These are phyloP conservation scores for Sicus ferrugineus DNA, from an alignment of 2,888 invertebrate species.

Conservation along the genomic window DNA sequence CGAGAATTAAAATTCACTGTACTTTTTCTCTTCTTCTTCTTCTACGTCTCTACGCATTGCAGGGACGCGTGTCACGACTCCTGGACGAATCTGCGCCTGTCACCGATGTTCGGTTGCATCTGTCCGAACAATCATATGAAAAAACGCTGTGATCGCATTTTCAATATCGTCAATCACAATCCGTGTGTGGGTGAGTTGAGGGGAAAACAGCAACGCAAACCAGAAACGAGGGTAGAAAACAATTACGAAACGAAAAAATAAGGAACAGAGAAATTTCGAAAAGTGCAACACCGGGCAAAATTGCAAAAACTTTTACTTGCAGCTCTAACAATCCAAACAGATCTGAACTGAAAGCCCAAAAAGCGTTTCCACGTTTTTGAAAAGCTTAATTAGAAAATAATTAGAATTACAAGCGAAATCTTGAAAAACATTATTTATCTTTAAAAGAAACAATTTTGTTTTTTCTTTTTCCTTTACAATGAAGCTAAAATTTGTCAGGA, in stretches of 20 bases:
- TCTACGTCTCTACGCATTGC: conserved; percentile 41
- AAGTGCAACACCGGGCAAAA: not conserved
- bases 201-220: conserved; percentile 28
- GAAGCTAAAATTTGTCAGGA: too few species aligned
- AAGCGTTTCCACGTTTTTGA: too few species aligned
- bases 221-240: conserved; percentile 3
- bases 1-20: not conserved
- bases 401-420: too few species aligned
- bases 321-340: too few species aligned
- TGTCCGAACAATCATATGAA: conserved; percentile 91
- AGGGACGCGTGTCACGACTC: conserved; percentile 87
- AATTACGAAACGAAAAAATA: conserved; percentile 16
- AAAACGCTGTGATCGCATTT: conserved; percentile 87
- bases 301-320: not conserved
- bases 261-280: conserved; percentile 18
- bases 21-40: conserved; percentile 13
- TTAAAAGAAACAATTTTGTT: too few species aligned
- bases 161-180: conserved; percentile 89
- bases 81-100: conserved; percentile 85
- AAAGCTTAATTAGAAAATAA: too few species aligned
- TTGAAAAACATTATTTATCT: too few species aligned
- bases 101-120: conserved; percentile 92
- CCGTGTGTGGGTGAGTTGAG: conserved; percentile 87
- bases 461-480: too few species aligned
- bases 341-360: too few species aligned